phyloP scores from a whole-genome alignment of 2,888 invertebrate species.

The Scelioninae gen. 1 region DNA sequence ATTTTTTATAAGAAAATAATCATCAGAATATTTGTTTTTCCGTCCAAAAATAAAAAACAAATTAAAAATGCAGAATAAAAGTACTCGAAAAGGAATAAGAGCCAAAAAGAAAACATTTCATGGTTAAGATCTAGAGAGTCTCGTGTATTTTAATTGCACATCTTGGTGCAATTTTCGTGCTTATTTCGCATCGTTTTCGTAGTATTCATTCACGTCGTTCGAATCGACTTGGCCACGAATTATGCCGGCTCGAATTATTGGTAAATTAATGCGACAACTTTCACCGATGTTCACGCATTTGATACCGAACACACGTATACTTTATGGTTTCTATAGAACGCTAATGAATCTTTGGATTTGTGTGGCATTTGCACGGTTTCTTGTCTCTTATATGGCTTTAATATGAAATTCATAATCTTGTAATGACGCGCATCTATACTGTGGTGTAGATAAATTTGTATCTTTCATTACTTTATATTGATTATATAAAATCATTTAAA shows the following conservation, averaged over 20 bases:
- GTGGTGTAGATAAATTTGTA: not conserved
- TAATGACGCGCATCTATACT: conserved; percentile 9
- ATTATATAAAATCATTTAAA: not conserved
- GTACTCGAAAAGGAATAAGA: no score
- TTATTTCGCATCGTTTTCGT: not conserved
- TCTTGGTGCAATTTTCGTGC: not conserved
- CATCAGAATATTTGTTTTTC: no score
- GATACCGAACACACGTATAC: conserved; percentile 17
- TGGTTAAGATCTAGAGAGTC: not conserved
- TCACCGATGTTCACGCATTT: conserved; percentile 24
- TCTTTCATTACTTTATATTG: conserved; percentile 2
- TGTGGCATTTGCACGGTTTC: conserved; percentile 39
- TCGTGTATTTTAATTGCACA: not conserved
- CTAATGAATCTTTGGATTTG: conserved; percentile 56
- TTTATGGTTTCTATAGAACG: conserved; percentile 55
- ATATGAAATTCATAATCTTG: conserved; percentile 58
- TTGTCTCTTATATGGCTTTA: conserved; percentile 40
- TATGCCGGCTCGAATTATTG: conserved; percentile 4
- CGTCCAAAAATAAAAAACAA: no score
- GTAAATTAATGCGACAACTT: conserved; percentile 34
- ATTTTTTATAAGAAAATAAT: no score
- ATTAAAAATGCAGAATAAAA: no score
- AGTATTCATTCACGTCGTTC: conserved; percentile 2
- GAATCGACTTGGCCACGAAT: not conserved
- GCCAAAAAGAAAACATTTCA: not conserved